These are phyloP conservation scores for Australoheros scitulus DNA, from an alignment of 2,113 vertebrate species.

Conservation along the genomic window DNA sequence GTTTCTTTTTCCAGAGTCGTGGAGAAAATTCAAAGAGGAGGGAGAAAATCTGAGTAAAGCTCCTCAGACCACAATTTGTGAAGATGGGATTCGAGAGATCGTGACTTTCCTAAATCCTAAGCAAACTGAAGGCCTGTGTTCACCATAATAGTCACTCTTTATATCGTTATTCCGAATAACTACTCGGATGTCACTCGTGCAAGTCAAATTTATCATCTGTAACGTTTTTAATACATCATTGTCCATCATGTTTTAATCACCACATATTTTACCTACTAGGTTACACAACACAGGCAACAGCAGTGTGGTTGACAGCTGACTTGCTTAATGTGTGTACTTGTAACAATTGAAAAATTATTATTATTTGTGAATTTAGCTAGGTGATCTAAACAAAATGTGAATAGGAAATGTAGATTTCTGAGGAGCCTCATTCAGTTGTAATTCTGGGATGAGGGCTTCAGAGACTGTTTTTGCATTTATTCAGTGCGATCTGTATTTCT, in stretches of 20 bases:
- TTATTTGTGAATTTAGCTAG: not conserved
- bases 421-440: not conserved
- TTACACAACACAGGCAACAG: not conserved
- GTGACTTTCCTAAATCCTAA: conserved; percentile 78
- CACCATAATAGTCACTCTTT: conserved; percentile 59
- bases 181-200: conserved; percentile 14
- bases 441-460: not conserved
- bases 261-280: conserved; percentile 12
- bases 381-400: not conserved
- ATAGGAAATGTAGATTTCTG: not conserved
- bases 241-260: conserved; percentile 24
- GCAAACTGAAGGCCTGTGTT: conserved; percentile 75
- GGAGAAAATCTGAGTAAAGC: conserved; percentile 69
- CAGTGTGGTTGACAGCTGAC: not conserved
- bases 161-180: conserved; percentile 6
- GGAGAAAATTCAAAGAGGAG: conserved; percentile 80
- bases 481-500: conserved; percentile 2
- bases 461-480: not conserved
- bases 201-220: conserved; percentile 18
- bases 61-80: conserved; percentile 70
- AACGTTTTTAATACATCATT: conserved; percentile 2
- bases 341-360: not conserved
- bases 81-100: conserved; percentile 78
- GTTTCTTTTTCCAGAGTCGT: conserved; percentile 67
- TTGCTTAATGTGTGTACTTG: not conserved